Conservation (phyloP, 1,140 invertebrate species). For the Leucophenga varia region DNA sequence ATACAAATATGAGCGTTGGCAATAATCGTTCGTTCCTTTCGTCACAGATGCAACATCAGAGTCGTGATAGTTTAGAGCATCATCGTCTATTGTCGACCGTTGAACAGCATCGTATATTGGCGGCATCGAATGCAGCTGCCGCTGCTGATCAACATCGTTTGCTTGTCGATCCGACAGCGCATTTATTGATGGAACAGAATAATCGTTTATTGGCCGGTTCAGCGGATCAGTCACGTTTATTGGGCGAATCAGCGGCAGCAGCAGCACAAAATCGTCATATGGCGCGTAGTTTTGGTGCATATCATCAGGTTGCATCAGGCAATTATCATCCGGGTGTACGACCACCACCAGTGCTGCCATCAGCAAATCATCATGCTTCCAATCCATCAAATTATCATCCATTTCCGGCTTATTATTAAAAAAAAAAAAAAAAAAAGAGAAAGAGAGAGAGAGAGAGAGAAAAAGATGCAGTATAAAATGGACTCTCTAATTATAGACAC, state of each 20-base stretch:
- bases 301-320: conserved; percentile 52
- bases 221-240: conserved; percentile 45
- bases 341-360: conserved; percentile 50
- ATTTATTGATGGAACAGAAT: conserved; percentile 55
- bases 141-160: conserved; percentile 46
- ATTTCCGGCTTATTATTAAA: conserved; percentile 54
- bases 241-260: conserved; percentile 30
- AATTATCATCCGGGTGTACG: conserved; percentile 55
- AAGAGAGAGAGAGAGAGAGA: too few species aligned
- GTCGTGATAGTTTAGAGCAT: conserved; percentile 50
- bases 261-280: conserved; percentile 53
- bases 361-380: conserved; percentile 52
- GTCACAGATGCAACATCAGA: conserved; percentile 54
- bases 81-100: conserved; percentile 50
- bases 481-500: too few species aligned
- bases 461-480: too few species aligned
- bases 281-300: conserved; percentile 54
- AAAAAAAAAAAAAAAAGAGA: background rate
- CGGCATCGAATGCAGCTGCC: conserved; percentile 48
- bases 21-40: conserved; percentile 53
- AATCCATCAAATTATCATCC: conserved; percentile 57
- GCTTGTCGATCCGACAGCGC: conserved; percentile 53
- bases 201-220: conserved; percentile 43
- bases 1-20: conserved; percentile 52
- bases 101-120: conserved; percentile 53